Evolutionary conservation across 2,888 invertebrate genomes (phyloP).

Genomic region (Metacarcinus magister): DNA sequence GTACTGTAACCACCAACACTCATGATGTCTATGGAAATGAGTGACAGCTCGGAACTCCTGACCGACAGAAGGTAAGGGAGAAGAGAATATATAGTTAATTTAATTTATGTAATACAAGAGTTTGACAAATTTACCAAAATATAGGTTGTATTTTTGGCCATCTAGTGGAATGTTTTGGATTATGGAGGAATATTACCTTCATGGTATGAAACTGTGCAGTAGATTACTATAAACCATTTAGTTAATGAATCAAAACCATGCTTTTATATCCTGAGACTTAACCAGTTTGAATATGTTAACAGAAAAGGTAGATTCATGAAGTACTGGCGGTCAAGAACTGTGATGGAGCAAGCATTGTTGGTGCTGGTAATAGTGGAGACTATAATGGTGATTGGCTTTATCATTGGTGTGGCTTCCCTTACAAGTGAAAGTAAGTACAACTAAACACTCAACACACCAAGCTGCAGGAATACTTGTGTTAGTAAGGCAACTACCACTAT

Average conservation of each 20-base stretch:
- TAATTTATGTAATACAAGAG: background rate
- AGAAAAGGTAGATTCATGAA: conserved; percentile 29
- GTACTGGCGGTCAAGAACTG: conserved; percentile 58
- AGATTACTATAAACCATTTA: background rate
- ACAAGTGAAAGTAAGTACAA: conserved; percentile 20
- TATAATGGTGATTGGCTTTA: conserved; percentile 49
- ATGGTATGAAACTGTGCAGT: background rate
- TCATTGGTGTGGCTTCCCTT: conserved; percentile 64
- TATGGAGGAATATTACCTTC: background rate
- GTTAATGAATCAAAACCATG: background rate
- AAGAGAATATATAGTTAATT: background rate
- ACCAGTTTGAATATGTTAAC: background rate
- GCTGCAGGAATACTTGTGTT: background rate
- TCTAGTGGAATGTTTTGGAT: background rate
- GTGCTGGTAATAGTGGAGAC: background rate
- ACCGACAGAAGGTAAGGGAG: conserved; percentile 49
- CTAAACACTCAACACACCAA: background rate
- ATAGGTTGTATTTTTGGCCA: background rate
- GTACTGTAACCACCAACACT: background rate
- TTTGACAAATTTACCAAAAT: background rate
- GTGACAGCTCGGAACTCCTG: conserved; percentile 50
- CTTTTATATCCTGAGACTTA: background rate
- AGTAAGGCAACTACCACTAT: no score
- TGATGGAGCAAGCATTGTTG: conserved; percentile 41
- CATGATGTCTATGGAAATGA: conserved; percentile 65